These are phyloP conservation scores for Poeciliopsis paucimaculata DNA, from an alignment of 2,797 vertebrate genomes.

Conservation along the genomic window DNA sequence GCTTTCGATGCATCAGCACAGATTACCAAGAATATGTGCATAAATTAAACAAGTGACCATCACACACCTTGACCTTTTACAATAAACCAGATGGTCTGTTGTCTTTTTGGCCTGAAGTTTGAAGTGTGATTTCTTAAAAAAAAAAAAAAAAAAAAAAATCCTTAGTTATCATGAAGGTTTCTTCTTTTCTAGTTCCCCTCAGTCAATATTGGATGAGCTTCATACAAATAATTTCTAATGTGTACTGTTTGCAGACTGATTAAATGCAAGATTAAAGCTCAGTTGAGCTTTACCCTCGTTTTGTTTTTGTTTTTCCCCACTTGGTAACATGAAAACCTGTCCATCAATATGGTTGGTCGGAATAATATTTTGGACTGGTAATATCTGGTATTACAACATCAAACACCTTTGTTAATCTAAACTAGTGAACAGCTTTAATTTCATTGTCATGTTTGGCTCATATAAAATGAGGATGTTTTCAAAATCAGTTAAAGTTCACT, in stretches of 20 bases:
- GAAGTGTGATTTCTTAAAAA: not conserved
- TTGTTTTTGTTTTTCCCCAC: not conserved
- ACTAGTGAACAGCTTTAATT: not conserved
- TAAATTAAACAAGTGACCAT: slow-evolving; percentile 2
- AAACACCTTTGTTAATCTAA: not conserved
- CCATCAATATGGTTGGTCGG: not conserved
- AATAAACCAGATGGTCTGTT: not conserved
- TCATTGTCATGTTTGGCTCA: not conserved
- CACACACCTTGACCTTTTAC: not conserved
- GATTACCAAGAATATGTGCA: not conserved
- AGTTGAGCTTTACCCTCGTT: not conserved
- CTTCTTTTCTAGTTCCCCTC: not conserved
- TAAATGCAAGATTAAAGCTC: not conserved
- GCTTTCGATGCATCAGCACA: not conserved
- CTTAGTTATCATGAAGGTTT: not conserved
- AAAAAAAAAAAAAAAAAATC: not conserved
- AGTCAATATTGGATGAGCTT: not conserved
- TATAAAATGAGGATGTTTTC: not conserved
- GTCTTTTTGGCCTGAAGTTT: not conserved
- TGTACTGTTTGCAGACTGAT: not conserved
- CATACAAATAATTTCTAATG: not conserved
- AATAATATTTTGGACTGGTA: not conserved
- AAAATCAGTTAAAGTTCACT: not conserved
- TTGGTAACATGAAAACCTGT: not conserved
- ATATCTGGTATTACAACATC: no score